Percentiles rank a stretch among this genome's conserved stretches.
Evolutionary conservation across 2,797 vertebrate genomes (phyloP).

Genomic region (Danio jaintianensis): DNA sequence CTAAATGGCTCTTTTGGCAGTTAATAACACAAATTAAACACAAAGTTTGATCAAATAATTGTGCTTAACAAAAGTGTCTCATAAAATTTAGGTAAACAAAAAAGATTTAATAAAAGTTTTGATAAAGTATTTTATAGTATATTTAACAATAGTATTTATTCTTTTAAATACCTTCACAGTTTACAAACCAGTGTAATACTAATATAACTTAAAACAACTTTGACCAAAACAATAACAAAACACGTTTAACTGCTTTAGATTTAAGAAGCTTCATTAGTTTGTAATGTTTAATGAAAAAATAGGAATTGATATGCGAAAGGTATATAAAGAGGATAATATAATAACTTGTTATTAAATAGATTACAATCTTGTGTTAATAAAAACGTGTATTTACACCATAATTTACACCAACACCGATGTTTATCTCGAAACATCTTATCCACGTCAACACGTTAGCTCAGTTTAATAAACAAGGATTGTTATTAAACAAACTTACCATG

Average conservation of each 20-base stretch:
- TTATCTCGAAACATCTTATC: not conserved
- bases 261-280: not conserved
- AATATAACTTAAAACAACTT: not conserved
- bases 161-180: not conserved
- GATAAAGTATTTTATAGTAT: no score
- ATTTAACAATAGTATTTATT: no score
- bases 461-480: conserved; percentile 1
- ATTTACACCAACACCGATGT: not conserved
- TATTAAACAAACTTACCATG: conserved; percentile 55
- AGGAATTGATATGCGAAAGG: not conserved
- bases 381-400: not conserved
- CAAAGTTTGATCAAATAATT: not conserved
- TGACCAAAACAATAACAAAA: not conserved
- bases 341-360: no score
- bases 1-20: not conserved
- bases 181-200: not conserved
- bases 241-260: not conserved
- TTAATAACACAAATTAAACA: not conserved
- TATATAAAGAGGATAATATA: not conserved
- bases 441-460: not conserved
- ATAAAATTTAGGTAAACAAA: not conserved
- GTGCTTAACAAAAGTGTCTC: not conserved
- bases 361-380: not conserved
- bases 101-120: no score
- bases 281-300: not conserved